Evolutionary conservation across 2,888 invertebrate species (phyloP).

Genomic region (Rotaria magnacalcarata): DNA sequence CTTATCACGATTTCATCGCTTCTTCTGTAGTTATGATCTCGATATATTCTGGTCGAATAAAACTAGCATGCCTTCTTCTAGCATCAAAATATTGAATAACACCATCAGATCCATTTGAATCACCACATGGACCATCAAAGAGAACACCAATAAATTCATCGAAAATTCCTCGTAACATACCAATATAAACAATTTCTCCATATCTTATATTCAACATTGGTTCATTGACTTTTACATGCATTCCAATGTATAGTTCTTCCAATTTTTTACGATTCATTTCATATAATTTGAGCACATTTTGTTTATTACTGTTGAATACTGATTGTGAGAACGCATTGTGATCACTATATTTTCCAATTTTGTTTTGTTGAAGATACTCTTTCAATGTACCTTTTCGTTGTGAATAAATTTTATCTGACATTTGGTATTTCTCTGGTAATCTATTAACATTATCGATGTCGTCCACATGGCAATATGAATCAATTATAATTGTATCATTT

Average conservation of each 20-base stretch:
- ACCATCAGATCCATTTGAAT: neutral
- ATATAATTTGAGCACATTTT: neutral
- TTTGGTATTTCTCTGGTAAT: neutral
- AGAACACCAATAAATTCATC: conserved; percentile 7
- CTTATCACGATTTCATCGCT: too few species aligned
- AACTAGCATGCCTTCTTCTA: neutral
- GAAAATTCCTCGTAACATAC: neutral
- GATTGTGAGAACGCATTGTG: neutral
- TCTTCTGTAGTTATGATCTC: neutral
- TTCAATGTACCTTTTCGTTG: neutral
- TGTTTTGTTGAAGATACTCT: neutral
- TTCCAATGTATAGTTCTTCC: neutral
- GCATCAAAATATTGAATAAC: neutral
- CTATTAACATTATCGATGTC: neutral
- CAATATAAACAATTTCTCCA: neutral
- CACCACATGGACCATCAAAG: neutral
- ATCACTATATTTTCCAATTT: neutral
- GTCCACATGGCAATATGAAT: neutral
- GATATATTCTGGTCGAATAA: conserved; percentile 6
- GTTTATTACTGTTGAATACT: neutral
- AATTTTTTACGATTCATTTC: neutral
- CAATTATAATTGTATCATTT: neutral
- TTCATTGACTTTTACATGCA: neutral
- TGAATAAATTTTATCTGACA: neutral
- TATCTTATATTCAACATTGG: neutral